Percentiles rank a stretch among this genome's conserved stretches.
Conservation (phyloP, 1,140 invertebrate genomes). For the Diorhabda sublineata region DNA sequence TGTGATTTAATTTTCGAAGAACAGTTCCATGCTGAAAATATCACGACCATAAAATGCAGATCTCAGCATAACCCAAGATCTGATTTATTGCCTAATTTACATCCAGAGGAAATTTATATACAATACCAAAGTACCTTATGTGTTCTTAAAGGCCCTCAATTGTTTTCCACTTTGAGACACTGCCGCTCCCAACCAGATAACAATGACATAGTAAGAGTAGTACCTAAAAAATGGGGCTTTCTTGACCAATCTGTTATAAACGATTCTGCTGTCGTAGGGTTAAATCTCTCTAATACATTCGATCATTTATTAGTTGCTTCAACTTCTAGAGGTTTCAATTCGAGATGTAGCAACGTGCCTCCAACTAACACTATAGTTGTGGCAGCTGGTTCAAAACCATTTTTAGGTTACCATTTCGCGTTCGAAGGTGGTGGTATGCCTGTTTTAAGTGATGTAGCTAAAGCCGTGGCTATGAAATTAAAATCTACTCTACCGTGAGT, state of each 20-base stretch:
- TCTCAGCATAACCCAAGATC: constrained; percentile 63
- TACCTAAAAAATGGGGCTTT: constrained; percentile 82
- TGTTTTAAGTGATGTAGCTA: constrained; percentile 78
- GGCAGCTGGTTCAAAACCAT: constrained; percentile 78
- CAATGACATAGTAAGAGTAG: constrained; percentile 58
- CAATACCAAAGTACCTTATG: constrained; percentile 73
- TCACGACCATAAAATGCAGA: constrained; percentile 77
- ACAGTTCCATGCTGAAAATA: constrained; percentile 76
- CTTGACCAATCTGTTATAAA: constrained; percentile 69
- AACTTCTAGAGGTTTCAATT: constrained; percentile 71
- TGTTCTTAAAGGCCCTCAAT: constrained; percentile 75
- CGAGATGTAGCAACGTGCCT: constrained; percentile 67
- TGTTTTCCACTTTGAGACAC: constrained; percentile 76
- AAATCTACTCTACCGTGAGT: constrained; percentile 81
- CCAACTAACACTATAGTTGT: constrained; percentile 75
- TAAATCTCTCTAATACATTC: constrained; percentile 73
- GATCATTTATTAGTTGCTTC: constrained; percentile 83
- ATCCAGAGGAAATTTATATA: constrained; percentile 78
- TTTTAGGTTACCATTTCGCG: constrained; percentile 83
- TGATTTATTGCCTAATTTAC: constrained; percentile 53
- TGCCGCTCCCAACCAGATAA: constrained; percentile 78
- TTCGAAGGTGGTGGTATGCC: constrained; percentile 75
- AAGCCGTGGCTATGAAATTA: constrained; percentile 83
- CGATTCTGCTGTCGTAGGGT: constrained; percentile 75
- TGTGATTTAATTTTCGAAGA: constrained; percentile 79